Evolutionary conservation across 1,140 invertebrate species (phyloP).

Genomic region (Polypedilum pembai): DNA sequence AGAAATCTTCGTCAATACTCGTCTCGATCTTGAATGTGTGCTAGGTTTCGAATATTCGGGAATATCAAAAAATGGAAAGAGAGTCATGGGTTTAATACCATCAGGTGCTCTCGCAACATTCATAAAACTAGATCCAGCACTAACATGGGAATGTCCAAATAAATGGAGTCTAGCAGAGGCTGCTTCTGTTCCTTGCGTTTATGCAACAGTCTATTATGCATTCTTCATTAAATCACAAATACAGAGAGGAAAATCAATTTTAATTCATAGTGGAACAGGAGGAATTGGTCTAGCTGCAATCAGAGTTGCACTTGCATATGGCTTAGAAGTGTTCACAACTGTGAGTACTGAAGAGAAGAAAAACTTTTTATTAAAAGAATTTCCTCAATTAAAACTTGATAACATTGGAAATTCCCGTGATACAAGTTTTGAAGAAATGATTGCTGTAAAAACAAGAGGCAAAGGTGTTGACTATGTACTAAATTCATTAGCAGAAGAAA

Average conservation of each 20-base stretch:
- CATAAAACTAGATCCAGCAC: slow-evolving; percentile 47
- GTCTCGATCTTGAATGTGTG: slow-evolving; percentile 55
- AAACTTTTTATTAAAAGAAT: slow-evolving; percentile 63
- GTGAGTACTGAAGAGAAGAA: slow-evolving; percentile 68
- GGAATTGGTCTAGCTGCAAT: slow-evolving; percentile 85
- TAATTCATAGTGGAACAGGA: slow-evolving; percentile 84
- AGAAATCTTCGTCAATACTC: slow-evolving; percentile 49
- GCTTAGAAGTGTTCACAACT: slow-evolving; percentile 65
- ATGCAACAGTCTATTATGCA: slow-evolving; percentile 77
- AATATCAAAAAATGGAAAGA: slow-evolving; percentile 50
- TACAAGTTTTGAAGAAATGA: slow-evolving; percentile 53
- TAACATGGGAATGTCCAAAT: slow-evolving; percentile 73
- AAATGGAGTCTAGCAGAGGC: slow-evolving; percentile 79
- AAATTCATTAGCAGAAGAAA: slow-evolving; percentile 61
- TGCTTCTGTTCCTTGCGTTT: slow-evolving; percentile 78
- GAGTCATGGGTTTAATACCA: slow-evolving; percentile 61
- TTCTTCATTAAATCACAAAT: slow-evolving; percentile 59
- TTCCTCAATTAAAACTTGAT: slow-evolving; percentile 54
- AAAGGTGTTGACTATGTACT: slow-evolving; percentile 60
- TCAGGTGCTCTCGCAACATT: slow-evolving; percentile 54
- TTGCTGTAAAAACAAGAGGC: slow-evolving; percentile 50
- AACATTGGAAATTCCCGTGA: slow-evolving; percentile 58
- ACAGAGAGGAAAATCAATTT: slow-evolving; percentile 58
- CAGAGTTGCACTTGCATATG: slow-evolving; percentile 61
- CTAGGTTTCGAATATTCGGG: slow-evolving; percentile 70